Evolutionary conservation across 2,797 vertebrate species (phyloP).

Genomic region (Centropyge bicolor): DNA sequence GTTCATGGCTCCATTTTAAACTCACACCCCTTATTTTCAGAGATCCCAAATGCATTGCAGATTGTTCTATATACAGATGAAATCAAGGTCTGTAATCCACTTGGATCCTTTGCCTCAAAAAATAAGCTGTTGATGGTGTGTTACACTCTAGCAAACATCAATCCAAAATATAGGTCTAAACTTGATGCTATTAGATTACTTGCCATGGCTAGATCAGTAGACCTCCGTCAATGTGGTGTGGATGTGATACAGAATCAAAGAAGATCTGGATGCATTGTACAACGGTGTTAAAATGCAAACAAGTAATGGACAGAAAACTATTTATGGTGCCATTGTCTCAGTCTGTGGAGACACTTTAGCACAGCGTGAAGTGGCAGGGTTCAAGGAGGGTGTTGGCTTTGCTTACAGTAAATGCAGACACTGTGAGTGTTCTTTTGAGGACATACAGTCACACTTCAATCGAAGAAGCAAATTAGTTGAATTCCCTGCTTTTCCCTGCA

Average conservation of each 20-base stretch:
- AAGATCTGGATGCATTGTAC: slow-evolving; percentile 38
- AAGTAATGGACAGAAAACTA: slow-evolving; percentile 14
- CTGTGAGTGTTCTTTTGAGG: background rate
- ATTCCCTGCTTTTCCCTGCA: slow-evolving; percentile 33
- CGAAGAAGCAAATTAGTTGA: slow-evolving; percentile 26
- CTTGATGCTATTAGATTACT: slow-evolving; percentile 30
- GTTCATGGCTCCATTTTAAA: slow-evolving; percentile 27
- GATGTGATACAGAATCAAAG: slow-evolving; percentile 44
- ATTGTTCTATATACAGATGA: slow-evolving; percentile 39
- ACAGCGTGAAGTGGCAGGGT: slow-evolving; percentile 32
- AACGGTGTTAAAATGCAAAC: slow-evolving; percentile 37
- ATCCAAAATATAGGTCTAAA: slow-evolving; percentile 52
- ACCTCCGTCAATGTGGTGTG: slow-evolving; percentile 26
- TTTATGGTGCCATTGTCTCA: slow-evolving; percentile 36
- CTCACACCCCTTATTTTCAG: slow-evolving; percentile 48
- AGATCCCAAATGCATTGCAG: slow-evolving; percentile 43
- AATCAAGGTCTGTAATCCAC: slow-evolving; percentile 40
- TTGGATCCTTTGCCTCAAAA: slow-evolving; percentile 17
- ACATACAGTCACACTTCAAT: slow-evolving; percentile 7
- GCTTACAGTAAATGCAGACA: slow-evolving; percentile 25
- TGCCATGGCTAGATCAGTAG: slow-evolving; percentile 40
- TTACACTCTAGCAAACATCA: slow-evolving; percentile 33
- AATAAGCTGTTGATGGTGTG: slow-evolving; percentile 35
- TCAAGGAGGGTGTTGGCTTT: slow-evolving; percentile 43
- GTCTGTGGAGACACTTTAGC: slow-evolving; percentile 33